Percentiles rank a stretch among this genome's conserved stretches.
Conservation (phyloP, 2,113 vertebrate species). For the Ictidomys tridecemlineatus region DNA sequence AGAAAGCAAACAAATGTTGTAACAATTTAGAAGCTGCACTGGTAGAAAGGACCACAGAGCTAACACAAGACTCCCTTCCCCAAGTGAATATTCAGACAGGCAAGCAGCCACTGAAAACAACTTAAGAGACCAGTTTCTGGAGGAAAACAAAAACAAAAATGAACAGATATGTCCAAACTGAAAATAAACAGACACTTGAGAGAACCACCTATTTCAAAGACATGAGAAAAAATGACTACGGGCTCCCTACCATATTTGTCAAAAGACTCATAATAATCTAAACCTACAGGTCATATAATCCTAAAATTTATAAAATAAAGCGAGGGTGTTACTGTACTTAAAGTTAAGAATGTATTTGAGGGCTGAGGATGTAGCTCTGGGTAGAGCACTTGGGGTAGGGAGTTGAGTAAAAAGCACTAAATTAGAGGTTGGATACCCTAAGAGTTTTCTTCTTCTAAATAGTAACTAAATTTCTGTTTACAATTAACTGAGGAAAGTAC, state of each 20-base stretch:
- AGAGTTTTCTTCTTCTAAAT: not conserved
- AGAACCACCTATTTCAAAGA: constrained; percentile 10
- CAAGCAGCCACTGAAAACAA: not conserved
- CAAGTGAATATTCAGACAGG: not conserved
- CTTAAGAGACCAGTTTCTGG: not conserved
- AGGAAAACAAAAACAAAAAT: not conserved
- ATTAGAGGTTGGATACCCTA: not conserved
- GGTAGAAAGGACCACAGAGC: not conserved
- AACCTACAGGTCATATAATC: not conserved
- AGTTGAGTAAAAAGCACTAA: not conserved
- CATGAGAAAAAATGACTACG: not conserved
- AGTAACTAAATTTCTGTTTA: constrained; percentile 28
- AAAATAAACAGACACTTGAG: not conserved
- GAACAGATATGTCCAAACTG: not conserved
- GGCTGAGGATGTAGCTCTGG: not conserved
- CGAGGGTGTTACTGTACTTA: not conserved
- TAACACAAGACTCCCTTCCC: not conserved
- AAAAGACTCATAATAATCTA: not conserved
- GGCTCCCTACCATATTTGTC: not conserved
- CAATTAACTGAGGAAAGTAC: not conserved
- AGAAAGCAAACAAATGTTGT: not conserved
- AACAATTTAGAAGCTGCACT: not conserved
- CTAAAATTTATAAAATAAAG: not conserved
- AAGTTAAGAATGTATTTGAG: not conserved
- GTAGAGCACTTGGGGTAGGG: not conserved